phyloP scores from a whole-genome alignment of 1,140 invertebrate species.

The Bombus waltoni region DNA sequence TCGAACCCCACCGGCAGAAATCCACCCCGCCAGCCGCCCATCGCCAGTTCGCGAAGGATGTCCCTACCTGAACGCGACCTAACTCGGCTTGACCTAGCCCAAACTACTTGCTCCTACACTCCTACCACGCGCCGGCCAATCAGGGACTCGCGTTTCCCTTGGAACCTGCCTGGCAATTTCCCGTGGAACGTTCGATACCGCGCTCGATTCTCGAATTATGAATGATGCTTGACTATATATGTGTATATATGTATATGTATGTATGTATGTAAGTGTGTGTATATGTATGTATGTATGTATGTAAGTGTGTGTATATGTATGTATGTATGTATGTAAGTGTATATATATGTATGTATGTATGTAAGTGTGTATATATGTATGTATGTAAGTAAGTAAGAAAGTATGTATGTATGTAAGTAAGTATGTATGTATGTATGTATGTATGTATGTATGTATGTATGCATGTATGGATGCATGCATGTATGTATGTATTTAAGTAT shows the following conservation, averaged over 20 bases:
- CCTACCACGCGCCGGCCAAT: not conserved
- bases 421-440: no score
- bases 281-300: no score
- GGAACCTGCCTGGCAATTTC: conserved; percentile 1
- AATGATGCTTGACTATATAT: conserved; percentile 4
- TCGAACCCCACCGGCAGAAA: conserved; percentile 45
- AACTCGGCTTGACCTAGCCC: conserved; percentile 67
- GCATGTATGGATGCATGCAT: no score
- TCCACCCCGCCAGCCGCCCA: conserved; percentile 26
- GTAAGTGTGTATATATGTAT: no score
- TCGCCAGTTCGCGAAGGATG: not conserved
- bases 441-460: not conserved
- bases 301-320: no score
- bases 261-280: no score
- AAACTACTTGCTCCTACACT: conserved; percentile 37
- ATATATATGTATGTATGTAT: no score
- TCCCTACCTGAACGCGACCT: conserved; percentile 33
- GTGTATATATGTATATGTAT: no score
- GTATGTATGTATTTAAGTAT: no score
- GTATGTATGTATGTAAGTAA: no score
- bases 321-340: no score
- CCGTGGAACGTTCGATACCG: not conserved
- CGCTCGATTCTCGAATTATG: conserved; percentile 44
- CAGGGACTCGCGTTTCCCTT: conserved; percentile 15
- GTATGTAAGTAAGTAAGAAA: no score